Percentiles rank a stretch among this genome's conserved stretches.
Conservation (phyloP, 2,888 invertebrate species). For the Flabesymbios commensalis region DNA sequence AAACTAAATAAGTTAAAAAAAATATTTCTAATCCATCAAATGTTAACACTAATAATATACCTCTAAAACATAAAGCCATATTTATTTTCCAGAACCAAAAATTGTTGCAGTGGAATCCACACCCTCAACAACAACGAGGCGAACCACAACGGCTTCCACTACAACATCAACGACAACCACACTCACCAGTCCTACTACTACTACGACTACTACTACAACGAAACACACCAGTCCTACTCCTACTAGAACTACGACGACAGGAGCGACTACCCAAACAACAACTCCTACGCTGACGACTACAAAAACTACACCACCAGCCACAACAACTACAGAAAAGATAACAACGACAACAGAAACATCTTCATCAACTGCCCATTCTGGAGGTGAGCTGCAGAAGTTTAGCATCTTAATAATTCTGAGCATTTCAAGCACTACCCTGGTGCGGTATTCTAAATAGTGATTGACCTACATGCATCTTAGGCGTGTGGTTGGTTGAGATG, state of each 20-base stretch:
- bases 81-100: no score
- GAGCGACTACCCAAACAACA: neutral
- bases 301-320: neutral
- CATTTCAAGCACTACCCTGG: no score
- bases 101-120: no score
- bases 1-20: no score
- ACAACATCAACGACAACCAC: slow-evolving; percentile 1
- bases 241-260: neutral
- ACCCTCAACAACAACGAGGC: neutral
- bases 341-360: neutral
- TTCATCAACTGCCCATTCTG: no score
- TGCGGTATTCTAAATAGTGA: no score
- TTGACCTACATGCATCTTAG: no score
- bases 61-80: no score
- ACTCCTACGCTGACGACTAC: neutral
- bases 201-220: neutral
- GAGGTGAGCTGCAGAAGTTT: no score
- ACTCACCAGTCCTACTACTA: neutral
- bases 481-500: no score
- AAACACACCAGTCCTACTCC: neutral
- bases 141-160: neutral
- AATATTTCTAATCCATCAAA: no score
- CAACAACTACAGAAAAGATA: neutral
- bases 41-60: neutral
- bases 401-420: no score